Percentiles rank a stretch among this genome's conserved stretches.
Evolutionary conservation across 2,888 invertebrate genomes (phyloP).

Genomic region (Gymnocheta viridis): DNA sequence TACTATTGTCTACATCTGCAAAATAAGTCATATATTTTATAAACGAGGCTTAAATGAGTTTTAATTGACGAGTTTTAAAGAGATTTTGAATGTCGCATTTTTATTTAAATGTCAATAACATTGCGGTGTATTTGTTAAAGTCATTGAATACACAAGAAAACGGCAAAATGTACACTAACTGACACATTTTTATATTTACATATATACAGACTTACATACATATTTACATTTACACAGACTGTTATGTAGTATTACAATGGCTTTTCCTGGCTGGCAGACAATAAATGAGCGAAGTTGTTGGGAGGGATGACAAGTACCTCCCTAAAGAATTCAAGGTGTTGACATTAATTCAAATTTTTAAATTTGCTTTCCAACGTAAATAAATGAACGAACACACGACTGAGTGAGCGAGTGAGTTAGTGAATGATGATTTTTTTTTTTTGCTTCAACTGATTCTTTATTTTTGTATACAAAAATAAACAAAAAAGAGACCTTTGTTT

Average conservation of each 20-base stretch:
- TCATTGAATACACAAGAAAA: background rate
- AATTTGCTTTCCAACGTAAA: conserved; percentile 46
- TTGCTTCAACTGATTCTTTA: conserved; percentile 7
- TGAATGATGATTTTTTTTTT: background rate
- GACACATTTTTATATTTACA: background rate
- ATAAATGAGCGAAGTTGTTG: background rate
- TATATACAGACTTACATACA: background rate
- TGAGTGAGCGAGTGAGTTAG: background rate
- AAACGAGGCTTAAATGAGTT: conserved; percentile 20
- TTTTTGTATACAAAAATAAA: background rate
- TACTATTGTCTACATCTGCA: background rate
- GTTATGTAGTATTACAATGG: conserved; percentile 22
- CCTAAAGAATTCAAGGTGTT: conserved; percentile 59
- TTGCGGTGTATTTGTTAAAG: conserved; percentile 29
- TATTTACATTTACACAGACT: conserved; percentile 19
- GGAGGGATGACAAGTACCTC: background rate
- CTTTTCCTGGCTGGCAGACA: conserved; percentile 21
- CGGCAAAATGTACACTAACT: background rate
- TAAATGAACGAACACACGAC: conserved; percentile 19
- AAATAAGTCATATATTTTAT: background rate
- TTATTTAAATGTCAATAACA: conserved; percentile 60
- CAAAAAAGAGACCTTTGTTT: background rate
- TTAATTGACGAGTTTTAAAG: background rate
- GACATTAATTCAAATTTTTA: conserved; percentile 65
- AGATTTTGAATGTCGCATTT: conserved; percentile 14